phyloP scores from a whole-genome alignment of 2,888 invertebrate species.

The Hololepta plana region DNA sequence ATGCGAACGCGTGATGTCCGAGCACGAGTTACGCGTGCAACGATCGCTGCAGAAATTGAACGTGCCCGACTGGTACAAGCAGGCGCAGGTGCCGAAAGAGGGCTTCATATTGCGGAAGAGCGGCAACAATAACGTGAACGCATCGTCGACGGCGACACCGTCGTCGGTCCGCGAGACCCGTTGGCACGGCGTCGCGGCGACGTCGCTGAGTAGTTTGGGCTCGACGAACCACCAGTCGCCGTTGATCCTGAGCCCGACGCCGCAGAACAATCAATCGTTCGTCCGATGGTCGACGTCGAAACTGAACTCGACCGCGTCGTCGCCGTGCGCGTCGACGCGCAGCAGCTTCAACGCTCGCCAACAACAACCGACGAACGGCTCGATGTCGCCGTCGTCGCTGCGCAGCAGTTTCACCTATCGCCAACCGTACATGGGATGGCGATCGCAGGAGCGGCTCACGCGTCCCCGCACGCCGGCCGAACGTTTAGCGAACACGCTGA shows the following conservation, averaged over 20 bases:
- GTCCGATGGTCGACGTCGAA: slow-evolving; percentile 59
- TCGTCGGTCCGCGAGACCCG: slow-evolving; percentile 31
- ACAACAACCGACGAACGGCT: slow-evolving; percentile 31
- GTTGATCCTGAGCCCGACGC: slow-evolving; percentile 23
- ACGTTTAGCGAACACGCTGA: slow-evolving; percentile 49
- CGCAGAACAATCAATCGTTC: slow-evolving; percentile 26
- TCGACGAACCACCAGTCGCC: slow-evolving; percentile 21
- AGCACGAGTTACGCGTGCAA: slow-evolving; percentile 86
- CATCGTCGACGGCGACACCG: slow-evolving; percentile 1
- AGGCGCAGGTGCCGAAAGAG: slow-evolving; percentile 48
- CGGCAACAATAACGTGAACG: slow-evolving; percentile 26
- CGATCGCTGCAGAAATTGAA: slow-evolving; percentile 85
- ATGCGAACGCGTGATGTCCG: slow-evolving; percentile 72
- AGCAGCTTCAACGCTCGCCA: slow-evolving; percentile 48
- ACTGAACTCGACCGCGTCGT: slow-evolving; percentile 54
- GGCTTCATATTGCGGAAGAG: slow-evolving; percentile 65
- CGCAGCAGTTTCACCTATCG: slow-evolving; percentile 65
- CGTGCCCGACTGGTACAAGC: slow-evolving; percentile 86
- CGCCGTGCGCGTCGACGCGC: slow-evolving; percentile 54
- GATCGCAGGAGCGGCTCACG: slow-evolving; percentile 64
- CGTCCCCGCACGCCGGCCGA: slow-evolving; percentile 72
- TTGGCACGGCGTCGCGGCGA: slow-evolving; percentile 55
- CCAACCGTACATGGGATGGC: slow-evolving; percentile 81
- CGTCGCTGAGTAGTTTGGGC: slow-evolving; percentile 63
- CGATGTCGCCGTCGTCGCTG: slow-evolving; percentile 43